A percentile compares a stretch with the other conserved stretches of the same genome.
phyloP scores from a whole-genome alignment of 2,113 vertebrate genomes.

The Chloropsis hardwickii region DNA sequence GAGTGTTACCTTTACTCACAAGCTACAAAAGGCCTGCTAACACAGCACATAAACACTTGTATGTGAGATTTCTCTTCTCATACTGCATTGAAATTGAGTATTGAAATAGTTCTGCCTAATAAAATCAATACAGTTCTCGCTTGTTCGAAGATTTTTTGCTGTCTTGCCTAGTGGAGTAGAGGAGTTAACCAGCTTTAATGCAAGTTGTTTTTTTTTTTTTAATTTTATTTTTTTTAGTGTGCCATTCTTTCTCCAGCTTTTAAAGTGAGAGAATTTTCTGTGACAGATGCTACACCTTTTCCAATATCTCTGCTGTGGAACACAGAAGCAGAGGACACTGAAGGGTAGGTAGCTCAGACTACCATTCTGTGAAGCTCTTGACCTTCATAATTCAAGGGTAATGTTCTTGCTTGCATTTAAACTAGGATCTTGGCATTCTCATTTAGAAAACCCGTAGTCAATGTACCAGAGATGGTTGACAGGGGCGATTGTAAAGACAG shows the following conservation, averaged over 20 bases:
- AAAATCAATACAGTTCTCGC: not conserved
- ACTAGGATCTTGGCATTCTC: not conserved
- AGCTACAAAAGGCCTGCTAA: not conserved
- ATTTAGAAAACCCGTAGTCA: not conserved
- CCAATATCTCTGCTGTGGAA: conserved; percentile 80
- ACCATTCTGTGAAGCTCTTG: not conserved
- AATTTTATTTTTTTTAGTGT: conserved; percentile 56
- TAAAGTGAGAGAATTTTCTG: conserved; percentile 82
- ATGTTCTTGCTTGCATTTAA: not conserved
- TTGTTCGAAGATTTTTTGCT: not conserved
- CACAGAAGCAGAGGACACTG: conserved; percentile 75
- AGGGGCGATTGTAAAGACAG: not conserved
- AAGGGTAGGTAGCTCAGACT: conserved; percentile 71
- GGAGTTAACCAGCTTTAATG: not conserved
- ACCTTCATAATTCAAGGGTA: not conserved
- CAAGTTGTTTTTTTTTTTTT: not conserved
- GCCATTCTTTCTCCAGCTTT: conserved; percentile 83
- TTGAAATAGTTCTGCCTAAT: not conserved
- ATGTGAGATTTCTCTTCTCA: not conserved
- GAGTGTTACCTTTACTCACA: not conserved
- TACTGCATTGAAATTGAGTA: not conserved
- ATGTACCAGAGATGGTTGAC: not conserved
- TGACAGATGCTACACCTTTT: conserved; percentile 79
- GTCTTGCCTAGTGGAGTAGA: not conserved
- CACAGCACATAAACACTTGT: not conserved